phyloP scores from a whole-genome alignment of 2,113 vertebrate genomes.

The Accipiter virgatus region DNA sequence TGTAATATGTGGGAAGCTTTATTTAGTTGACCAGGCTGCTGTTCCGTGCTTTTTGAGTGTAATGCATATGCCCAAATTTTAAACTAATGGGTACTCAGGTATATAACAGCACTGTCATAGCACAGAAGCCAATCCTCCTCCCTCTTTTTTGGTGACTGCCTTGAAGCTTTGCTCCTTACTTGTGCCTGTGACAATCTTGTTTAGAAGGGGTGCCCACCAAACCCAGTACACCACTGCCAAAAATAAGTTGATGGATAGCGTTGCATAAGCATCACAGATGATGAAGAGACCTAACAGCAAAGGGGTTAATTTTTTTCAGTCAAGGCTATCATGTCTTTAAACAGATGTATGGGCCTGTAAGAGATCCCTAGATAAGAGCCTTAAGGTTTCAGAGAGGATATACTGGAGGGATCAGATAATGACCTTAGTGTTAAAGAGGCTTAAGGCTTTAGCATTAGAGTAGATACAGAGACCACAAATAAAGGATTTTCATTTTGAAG shows the following conservation, averaged over 20 bases:
- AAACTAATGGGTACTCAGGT: neutral
- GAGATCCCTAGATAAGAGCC: neutral
- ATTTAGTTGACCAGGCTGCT: neutral
- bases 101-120: neutral
- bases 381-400: neutral
- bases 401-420: neutral
- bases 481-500: neutral
- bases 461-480: neutral
- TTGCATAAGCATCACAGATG: neutral
- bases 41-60: neutral
- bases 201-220: neutral
- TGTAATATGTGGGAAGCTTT: neutral
- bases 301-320: neutral
- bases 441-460: slow-evolving; percentile 4
- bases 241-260: neutral
- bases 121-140: neutral
- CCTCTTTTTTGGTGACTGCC: neutral
- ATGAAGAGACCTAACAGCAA: neutral
- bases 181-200: neutral
- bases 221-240: neutral
- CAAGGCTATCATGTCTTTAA: neutral
- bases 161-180: neutral
- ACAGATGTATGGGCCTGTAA: neutral
- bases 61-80: no score
- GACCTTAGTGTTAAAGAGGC: neutral